Evolutionary conservation across 1,140 invertebrate species (phyloP), one percentile per base, ranked within the genome.

Genomic region (Muscidifurax raptorellus): DNA sequence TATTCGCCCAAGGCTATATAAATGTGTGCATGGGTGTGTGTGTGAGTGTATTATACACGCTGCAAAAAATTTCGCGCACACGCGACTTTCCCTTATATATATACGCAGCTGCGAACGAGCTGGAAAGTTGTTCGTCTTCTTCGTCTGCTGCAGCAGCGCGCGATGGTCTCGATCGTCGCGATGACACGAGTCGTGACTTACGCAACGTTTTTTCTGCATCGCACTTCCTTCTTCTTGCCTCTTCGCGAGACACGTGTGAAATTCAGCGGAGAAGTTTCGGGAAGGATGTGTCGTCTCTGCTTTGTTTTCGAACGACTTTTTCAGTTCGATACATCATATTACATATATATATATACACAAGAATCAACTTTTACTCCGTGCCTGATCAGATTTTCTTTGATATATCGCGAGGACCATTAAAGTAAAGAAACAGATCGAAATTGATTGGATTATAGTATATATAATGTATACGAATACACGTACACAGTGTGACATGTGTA

Each of bases 101-200:
- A 40, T 9, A 9, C 78, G 1, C 47, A n/a, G 52, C 52, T 40
- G 22, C 72, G 74, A 85, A 72, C 82, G 83, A 86, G 69, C 76
- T 83, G 84, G 85, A 86, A 87, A 87, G 86, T 85, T 81, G 78
- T 86, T 82, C 80, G 69, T 22, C 10, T 3, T n/a, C n/a, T n/a
- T n/a, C n/a, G n/a, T n/a, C n/a, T n/a, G n/a, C n/a, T n/a, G n/a
- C n/a, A n/a, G n/a, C n/a, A n/a, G n/a, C 27, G 67, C 59, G 64
- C 52, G 75, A 71, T 83, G 80, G 52, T 82, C 36, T 77, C 47
- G 44, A 71, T 36, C 81, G 36, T 78, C 47, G 76, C 32, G 52
- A 47, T 22, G 79, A 69, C 69, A 59, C 77, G 79, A 75, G 67
- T 59, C 30, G 36, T 77, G 59, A 59, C 74, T 87, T 87, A 77